Conservation (phyloP, 2,797 vertebrate genomes). For the Allobates femoralis region DNA sequence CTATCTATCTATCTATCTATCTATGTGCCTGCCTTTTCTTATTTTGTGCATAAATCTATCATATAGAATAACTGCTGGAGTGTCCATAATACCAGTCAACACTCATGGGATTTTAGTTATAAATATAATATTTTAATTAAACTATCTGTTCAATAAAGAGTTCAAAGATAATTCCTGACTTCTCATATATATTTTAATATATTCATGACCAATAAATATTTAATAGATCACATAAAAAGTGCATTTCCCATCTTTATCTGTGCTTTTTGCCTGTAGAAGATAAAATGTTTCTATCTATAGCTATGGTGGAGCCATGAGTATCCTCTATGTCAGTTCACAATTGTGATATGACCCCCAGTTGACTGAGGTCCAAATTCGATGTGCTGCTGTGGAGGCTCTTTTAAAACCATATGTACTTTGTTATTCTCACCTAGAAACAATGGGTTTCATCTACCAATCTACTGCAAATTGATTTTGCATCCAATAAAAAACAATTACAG, state of each 20-base stretch:
- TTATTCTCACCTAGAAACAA: no score
- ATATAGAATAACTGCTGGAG: no score
- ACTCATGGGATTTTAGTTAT: background rate
- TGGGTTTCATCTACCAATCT: no score
- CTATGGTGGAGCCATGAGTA: background rate
- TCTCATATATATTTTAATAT: background rate
- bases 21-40: background rate
- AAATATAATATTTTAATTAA: background rate
- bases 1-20: conserved; percentile 8
- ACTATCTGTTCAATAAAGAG: background rate
- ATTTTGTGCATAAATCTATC: no score
- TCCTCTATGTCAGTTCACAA: background rate
- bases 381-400: background rate
- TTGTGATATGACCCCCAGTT: background rate
- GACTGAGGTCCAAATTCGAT: background rate
- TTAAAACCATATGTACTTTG: background rate
- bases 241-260: background rate
- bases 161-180: background rate
- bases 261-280: background rate
- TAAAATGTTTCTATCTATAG: background rate
- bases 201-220: background rate
- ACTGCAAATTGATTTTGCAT: no score
- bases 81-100: no score
- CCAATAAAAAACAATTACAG: no score
- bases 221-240: background rate